phyloP scores from a whole-genome alignment of 1,140 invertebrate species.

The Diprion similis region DNA sequence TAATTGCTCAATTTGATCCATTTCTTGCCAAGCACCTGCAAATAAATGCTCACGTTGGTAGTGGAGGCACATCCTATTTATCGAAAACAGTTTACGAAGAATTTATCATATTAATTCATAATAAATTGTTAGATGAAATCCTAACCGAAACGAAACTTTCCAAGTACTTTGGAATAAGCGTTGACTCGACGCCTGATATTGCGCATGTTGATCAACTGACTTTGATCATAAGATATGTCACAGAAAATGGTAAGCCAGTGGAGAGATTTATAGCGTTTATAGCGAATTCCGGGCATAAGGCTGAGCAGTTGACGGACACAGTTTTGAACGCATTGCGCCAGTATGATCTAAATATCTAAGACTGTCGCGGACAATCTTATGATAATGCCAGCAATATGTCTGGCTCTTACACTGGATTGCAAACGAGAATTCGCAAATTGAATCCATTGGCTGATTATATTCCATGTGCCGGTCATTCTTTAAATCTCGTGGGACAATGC shows the following conservation, averaged over 20 bases:
- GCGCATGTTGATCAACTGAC: constrained; percentile 36
- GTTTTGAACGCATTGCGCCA: constrained; percentile 15
- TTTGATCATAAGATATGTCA: constrained; percentile 38
- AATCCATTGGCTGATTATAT: constrained; percentile 29
- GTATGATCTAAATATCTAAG: constrained; percentile 21
- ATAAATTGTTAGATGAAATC: constrained; percentile 29
- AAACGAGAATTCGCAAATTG: constrained; percentile 35
- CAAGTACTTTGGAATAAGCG: constrained; percentile 48
- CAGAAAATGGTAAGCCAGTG: constrained; percentile 31
- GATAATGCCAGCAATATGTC: constrained; percentile 48
- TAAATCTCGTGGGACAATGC: constrained; percentile 41
- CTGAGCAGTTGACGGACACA: constrained; percentile 29
- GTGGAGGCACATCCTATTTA: constrained; percentile 28
- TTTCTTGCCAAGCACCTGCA: constrained; percentile 32
- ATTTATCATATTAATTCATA: constrained; percentile 32
- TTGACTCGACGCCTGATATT: constrained; percentile 38
- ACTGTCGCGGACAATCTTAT: constrained; percentile 45
- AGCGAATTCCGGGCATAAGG: constrained; percentile 40
- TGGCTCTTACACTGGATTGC: constrained; percentile 40
- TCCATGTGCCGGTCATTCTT: constrained; percentile 41
- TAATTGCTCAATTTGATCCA: constrained; percentile 32
- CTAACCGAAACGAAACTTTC: constrained; percentile 34
- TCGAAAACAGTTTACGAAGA: constrained; percentile 29
- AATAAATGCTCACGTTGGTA: constrained; percentile 27
- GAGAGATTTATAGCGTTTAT: constrained; percentile 44